phyloP scores from a whole-genome alignment of 2,113 vertebrate species.

The Pelusios castaneus region DNA sequence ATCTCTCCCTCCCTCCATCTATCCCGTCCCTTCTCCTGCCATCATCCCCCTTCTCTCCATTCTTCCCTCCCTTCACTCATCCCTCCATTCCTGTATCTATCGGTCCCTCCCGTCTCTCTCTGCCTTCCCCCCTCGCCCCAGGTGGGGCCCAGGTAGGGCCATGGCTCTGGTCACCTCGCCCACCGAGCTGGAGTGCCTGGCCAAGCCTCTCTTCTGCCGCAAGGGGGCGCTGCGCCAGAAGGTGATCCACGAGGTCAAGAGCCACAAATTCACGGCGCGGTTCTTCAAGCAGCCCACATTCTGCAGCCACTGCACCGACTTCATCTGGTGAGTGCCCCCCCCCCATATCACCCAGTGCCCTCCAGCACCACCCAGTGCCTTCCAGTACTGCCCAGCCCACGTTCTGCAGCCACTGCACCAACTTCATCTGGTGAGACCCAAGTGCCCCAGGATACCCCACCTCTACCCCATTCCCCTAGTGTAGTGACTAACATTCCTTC shows the following conservation, averaged over 20 bases:
- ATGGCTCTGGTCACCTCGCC: constrained; percentile 76
- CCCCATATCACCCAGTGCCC: too few species aligned
- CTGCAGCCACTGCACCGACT: constrained; percentile 99
- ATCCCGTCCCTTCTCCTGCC: background rate
- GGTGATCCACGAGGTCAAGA: constrained; percentile 94
- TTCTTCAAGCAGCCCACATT: constrained; percentile 99
- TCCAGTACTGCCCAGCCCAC: too few species aligned
- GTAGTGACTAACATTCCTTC: too few species aligned
- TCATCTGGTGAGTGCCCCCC: too few species aligned
- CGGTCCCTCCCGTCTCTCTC: too few species aligned
- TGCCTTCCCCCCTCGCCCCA: too few species aligned
- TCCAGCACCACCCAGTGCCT: too few species aligned
- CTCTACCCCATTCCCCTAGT: too few species aligned
- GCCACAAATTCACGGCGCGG: constrained; percentile 94
- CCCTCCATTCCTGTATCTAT: too few species aligned
- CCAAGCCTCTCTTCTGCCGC: constrained; percentile 88
- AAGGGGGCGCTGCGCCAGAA: constrained; percentile 95
- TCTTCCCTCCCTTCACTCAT: too few species aligned
- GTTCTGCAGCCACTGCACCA: too few species aligned
- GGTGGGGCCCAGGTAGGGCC: constrained; percentile 25
- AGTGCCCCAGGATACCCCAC: background rate
- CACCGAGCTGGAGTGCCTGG: constrained; percentile 69
- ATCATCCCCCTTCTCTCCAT: too few species aligned
- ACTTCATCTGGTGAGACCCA: constrained; percentile 82
- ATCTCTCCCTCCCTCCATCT: background rate